Conservation (phyloP, 2,113 vertebrate species). For the Pollimyrus isidori region DNA sequence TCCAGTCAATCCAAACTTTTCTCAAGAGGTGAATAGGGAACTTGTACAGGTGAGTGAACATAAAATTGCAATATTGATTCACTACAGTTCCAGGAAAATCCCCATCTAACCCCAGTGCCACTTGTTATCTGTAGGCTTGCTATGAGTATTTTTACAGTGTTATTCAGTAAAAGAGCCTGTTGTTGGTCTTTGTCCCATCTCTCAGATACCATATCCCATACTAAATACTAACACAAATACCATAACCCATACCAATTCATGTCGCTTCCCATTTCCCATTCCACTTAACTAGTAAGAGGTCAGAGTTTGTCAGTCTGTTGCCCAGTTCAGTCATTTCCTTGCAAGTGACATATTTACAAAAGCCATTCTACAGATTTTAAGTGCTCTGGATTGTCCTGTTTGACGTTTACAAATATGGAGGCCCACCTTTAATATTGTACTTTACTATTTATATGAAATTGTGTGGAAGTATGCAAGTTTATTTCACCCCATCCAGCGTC, state of each 20-base stretch:
- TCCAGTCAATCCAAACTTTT: neutral
- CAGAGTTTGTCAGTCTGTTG: neutral
- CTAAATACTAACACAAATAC: neutral
- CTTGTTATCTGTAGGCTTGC: neutral
- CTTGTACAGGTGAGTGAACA: neutral
- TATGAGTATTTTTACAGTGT: neutral
- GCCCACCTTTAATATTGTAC: neutral
- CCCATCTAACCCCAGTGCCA: neutral
- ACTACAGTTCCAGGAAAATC: neutral
- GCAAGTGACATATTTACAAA: neutral
- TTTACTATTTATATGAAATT: neutral
- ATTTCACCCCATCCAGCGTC: neutral
- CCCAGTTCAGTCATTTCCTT: neutral
- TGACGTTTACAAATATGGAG: neutral
- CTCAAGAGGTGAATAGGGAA: neutral
- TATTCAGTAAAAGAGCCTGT: neutral
- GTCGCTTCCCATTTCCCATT: neutral
- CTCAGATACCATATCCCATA: neutral
- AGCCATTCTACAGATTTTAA: neutral
- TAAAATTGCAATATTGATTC: constrained; percentile 8
- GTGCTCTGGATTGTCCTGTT: neutral
- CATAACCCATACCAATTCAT: neutral
- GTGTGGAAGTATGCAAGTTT: neutral
- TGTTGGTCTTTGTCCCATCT: neutral
- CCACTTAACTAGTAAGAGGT: neutral